Conservation (phyloP, 92 coral and sea anemone genomes). For the Zoanthus gigantus region DNA sequence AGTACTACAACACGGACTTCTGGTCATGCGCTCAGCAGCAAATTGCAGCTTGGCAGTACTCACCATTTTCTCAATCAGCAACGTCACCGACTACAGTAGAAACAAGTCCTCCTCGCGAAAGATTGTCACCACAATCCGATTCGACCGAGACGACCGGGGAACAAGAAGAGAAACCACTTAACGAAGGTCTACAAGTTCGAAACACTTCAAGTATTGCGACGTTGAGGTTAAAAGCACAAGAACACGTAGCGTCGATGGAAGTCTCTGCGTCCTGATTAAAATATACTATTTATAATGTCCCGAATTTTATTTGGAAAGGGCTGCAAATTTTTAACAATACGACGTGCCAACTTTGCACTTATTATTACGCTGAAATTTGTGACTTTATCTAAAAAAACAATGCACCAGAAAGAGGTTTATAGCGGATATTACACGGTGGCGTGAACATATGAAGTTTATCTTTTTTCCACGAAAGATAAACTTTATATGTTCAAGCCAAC, state of each 20-base stretch:
- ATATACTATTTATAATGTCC: neutral
- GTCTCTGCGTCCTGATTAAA: conserved; percentile 16
- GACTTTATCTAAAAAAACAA: neutral
- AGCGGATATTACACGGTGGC: too few species aligned
- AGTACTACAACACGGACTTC: conserved; percentile 88
- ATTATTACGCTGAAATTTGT: neutral
- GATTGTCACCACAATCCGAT: conserved; percentile 62
- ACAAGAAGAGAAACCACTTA: conserved; percentile 53
- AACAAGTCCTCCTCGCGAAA: conserved; percentile 51
- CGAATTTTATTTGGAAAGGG: neutral
- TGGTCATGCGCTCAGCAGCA: conserved; percentile 91
- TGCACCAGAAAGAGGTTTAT: neutral
- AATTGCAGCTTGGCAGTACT: conserved; percentile 79
- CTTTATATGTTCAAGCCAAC: too few species aligned
- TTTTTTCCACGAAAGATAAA: too few species aligned
- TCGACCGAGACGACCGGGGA: conserved; percentile 49
- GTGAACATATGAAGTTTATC: too few species aligned
- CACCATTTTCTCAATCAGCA: conserved; percentile 59
- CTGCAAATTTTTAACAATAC: neutral
- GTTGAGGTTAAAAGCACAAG: conserved; percentile 81
- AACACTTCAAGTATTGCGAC: conserved; percentile 80
- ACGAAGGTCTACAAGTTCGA: conserved; percentile 62
- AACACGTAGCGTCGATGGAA: conserved; percentile 72
- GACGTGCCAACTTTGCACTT: neutral
- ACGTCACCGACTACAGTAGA: conserved; percentile 56